A percentile compares a stretch with the other conserved stretches of the same genome.
phyloP scores from a whole-genome alignment of 2,113 vertebrate genomes.

The Rattus norvegicus region GRCr8 NC_086032.1:102820501-102821000 shows the following conservation, averaged over 20 bases:
- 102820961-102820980: conserved; percentile 80
- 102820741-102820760: conserved; percentile 89
- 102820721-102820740: conserved; percentile 82
- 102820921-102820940: conserved; percentile 83
- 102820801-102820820: conserved; percentile 89
- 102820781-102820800: conserved; percentile 87
- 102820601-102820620: conserved; percentile 72
- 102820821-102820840: conserved; percentile 85
- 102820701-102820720: conserved; percentile 85
- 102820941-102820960: conserved; percentile 81
- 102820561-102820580: conserved; percentile 76
- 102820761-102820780: conserved; percentile 84
- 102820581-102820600: conserved; percentile 79
- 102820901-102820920: conserved; percentile 86
- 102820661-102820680: conserved; percentile 76
- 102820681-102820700: conserved; percentile 84
- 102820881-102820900: conserved; percentile 87
- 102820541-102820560: conserved; percentile 56
- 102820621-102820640: conserved; percentile 45
- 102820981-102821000: conserved; percentile 82
- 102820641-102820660: conserved; percentile 76
- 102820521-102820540: conserved; percentile 37
- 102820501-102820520: conserved; percentile 45
- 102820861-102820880: conserved; percentile 83
- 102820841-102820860: conserved; percentile 90